Evolutionary conservation across 2,888 invertebrate genomes (phyloP).

Genomic region (Leucophenga montana): DNA sequence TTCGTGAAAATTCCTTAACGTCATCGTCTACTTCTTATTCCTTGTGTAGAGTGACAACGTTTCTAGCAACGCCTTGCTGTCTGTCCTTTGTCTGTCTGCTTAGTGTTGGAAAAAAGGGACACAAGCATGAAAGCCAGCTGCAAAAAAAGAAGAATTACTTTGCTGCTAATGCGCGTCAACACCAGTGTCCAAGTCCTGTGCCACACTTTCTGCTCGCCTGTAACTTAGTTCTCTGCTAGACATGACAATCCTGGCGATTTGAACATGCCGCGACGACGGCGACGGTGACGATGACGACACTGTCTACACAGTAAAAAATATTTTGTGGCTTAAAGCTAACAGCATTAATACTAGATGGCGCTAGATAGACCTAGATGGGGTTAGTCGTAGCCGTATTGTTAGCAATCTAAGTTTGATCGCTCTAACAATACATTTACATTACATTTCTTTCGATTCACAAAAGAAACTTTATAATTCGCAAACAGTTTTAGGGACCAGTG

Average conservation of each 20-base stretch:
- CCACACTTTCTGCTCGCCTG: constrained; percentile 21
- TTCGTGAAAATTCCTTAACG: constrained; percentile 2
- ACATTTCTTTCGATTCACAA: no score
- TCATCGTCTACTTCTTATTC: background rate
- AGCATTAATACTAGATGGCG: no score
- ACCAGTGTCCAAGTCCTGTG: constrained; percentile 41
- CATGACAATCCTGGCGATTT: constrained; percentile 9
- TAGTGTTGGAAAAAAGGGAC: constrained; percentile 7
- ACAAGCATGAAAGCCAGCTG: background rate
- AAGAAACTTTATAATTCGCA: no score
- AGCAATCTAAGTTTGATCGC: no score
- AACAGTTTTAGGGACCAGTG: no score
- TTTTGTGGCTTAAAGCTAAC: no score
- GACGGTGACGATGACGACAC: no score
- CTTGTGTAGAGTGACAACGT: background rate
- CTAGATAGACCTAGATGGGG: no score
- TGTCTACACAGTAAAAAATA: no score
- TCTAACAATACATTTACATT: no score
- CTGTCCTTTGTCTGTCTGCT: constrained; percentile 24
- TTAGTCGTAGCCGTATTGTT: no score
- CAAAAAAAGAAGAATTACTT: constrained; percentile 16
- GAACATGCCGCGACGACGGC: background rate
- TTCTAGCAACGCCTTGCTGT: constrained; percentile 24
- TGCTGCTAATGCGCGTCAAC: constrained; percentile 30
- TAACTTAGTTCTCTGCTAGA: background rate